phyloP scores from a whole-genome alignment of 2,888 invertebrate genomes.

The Drosophila nr. perissopoda region DNA sequence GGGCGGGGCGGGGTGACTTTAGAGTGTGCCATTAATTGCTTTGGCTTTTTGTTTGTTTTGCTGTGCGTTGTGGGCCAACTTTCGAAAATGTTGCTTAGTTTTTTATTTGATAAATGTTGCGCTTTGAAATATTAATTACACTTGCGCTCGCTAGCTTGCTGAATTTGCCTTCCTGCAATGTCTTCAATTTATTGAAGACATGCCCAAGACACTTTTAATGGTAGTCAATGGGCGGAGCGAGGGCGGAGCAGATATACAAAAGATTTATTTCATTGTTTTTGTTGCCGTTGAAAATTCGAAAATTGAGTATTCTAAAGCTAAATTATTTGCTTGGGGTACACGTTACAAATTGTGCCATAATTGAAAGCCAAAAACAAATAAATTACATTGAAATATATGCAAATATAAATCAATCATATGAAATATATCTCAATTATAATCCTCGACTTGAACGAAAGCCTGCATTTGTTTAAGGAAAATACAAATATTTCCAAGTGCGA shows the following conservation, averaged over 20 bases:
- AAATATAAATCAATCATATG: not conserved
- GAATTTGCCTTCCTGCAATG: constrained; percentile 55
- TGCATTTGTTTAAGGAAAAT: not conserved
- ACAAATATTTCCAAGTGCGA: not conserved
- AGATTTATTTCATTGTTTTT: constrained; percentile 72
- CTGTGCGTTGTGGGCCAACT: constrained; percentile 51
- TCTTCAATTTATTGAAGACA: constrained; percentile 70
- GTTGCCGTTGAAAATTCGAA: constrained; percentile 21
- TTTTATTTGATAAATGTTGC: constrained; percentile 73
- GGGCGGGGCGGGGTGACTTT: constrained; percentile 3
- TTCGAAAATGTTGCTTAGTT: constrained; percentile 67
- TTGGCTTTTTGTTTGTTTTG: constrained; percentile 40
- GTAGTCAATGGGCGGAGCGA: not conserved
- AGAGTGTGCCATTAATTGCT: constrained; percentile 80
- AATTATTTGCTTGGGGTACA: constrained; percentile 18
- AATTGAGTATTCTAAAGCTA: constrained; percentile 20
- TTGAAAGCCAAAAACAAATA: constrained; percentile 17
- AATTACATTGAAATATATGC: not conserved
- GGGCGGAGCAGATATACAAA: constrained; percentile 6
- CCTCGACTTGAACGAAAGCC: not conserved
- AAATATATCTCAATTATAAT: not conserved
- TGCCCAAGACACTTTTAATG: constrained; percentile 58
- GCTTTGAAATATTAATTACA: constrained; percentile 80
- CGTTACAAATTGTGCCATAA: constrained; percentile 32
- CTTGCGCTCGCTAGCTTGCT: constrained; percentile 57